phyloP scores from a whole-genome alignment of 2,888 invertebrate species.

The Tipula unca region DNA sequence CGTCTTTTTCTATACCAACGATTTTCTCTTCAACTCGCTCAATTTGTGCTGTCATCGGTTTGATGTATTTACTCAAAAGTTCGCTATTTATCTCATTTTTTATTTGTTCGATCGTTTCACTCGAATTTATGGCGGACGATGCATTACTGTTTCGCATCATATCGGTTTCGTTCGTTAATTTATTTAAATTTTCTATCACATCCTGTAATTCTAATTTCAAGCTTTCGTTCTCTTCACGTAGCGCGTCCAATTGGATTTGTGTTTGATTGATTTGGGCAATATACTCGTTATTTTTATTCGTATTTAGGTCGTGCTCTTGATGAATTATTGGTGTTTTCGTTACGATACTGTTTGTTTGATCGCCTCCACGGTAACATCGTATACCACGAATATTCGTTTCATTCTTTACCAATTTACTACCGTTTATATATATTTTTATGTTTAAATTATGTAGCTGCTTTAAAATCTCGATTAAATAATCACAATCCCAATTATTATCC shows the following conservation, averaged over 20 bases:
- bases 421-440: neutral
- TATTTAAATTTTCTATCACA: neutral
- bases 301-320: neutral
- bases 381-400: conserved; percentile 2
- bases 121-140: neutral
- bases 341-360: neutral
- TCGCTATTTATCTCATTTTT: neutral
- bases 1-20: neutral
- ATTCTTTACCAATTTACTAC: neutral
- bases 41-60: neutral
- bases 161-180: neutral
- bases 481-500: conserved; percentile 15
- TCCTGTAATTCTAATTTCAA: neutral
- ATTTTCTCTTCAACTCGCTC: neutral
- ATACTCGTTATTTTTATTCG: neutral
- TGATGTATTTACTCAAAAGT: neutral
- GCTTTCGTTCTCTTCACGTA: neutral
- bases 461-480: neutral
- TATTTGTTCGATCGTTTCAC: neutral
- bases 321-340: neutral
- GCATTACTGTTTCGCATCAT: neutral
- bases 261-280: neutral
- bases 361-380: neutral
- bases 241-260: neutral
- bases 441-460: neutral